These are phyloP conservation scores for Caenorhabditis briggsae DNA, from an alignment of 1,140 invertebrate species.

Conservation along the genomic window DNA sequence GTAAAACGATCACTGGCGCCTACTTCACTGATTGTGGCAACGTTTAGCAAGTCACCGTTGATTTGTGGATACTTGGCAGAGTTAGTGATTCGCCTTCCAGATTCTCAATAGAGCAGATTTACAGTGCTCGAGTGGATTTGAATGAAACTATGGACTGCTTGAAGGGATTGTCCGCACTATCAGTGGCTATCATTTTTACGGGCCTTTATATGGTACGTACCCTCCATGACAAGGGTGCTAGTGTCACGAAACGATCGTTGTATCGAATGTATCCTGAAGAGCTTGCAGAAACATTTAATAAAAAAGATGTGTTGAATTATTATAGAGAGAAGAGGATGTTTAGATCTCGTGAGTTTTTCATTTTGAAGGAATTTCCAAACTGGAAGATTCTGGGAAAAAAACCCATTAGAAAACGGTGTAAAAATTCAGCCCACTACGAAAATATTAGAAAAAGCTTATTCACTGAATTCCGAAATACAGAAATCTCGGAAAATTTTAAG, in stretches of 20 bases:
- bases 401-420: too few species aligned
- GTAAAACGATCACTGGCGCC: not conserved
- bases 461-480: too few species aligned
- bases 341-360: conserved; percentile 1
- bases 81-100: not conserved
- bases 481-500: too few species aligned
- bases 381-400: too few species aligned
- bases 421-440: too few species aligned
- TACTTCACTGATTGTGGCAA: conserved; percentile 11
- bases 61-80: conserved; percentile 26
- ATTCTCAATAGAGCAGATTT: not conserved
- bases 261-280: not conserved
- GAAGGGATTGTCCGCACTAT: not conserved
- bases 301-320: not conserved
- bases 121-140: not conserved
- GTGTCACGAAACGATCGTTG: not conserved
- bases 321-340: not conserved
- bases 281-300: not conserved
- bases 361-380: not conserved
- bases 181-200: conserved; percentile 17
- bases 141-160: not conserved
- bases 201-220: conserved; percentile 19
- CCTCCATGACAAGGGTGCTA: not conserved
- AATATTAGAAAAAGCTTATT: too few species aligned
- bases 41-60: conserved; percentile 15